Conservation (phyloP, 2,797 vertebrate species). For the Galaxias olidus region DNA sequence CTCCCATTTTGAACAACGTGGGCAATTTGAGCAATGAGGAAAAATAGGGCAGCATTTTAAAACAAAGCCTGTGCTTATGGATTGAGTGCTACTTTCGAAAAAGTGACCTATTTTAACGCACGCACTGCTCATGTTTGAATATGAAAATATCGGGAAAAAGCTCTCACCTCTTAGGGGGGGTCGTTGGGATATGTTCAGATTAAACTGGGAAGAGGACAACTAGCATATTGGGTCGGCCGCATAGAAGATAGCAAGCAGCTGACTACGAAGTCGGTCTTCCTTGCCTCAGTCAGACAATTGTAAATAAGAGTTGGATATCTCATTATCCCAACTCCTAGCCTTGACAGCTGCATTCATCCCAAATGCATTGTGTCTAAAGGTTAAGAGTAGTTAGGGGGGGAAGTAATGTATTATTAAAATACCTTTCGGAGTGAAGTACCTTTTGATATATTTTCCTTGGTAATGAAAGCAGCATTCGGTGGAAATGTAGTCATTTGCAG, state of each 20-base stretch:
- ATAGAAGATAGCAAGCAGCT: conserved; percentile 32
- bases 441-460: conserved; percentile 83
- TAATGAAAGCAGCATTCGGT: conserved; percentile 80
- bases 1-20: conserved; percentile 71
- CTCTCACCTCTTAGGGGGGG: conserved; percentile 41
- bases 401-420: conserved; percentile 85
- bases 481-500: conserved; percentile 79
- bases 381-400: conserved; percentile 82
- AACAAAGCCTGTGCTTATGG: conserved; percentile 61
- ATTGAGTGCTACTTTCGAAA: conserved; percentile 70
- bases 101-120: conserved; percentile 65
- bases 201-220: conserved; percentile 29
- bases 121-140: conserved; percentile 55
- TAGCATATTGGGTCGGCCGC: conserved; percentile 8
- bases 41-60: conserved; percentile 66
- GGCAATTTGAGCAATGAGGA: conserved; percentile 71
- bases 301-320: conserved; percentile 76
- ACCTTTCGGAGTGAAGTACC: conserved; percentile 81
- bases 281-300: conserved; percentile 62
- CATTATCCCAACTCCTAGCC: conserved; percentile 71
- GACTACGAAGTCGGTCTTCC: conserved; percentile 34
- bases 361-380: conserved; percentile 81
- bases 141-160: conserved; percentile 48
- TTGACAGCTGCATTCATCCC: conserved; percentile 76
- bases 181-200: conserved; percentile 38